phyloP scores from a whole-genome alignment of 1,140 invertebrate species.

The Pachyrhynchus sulphureomaculatus region DNA sequence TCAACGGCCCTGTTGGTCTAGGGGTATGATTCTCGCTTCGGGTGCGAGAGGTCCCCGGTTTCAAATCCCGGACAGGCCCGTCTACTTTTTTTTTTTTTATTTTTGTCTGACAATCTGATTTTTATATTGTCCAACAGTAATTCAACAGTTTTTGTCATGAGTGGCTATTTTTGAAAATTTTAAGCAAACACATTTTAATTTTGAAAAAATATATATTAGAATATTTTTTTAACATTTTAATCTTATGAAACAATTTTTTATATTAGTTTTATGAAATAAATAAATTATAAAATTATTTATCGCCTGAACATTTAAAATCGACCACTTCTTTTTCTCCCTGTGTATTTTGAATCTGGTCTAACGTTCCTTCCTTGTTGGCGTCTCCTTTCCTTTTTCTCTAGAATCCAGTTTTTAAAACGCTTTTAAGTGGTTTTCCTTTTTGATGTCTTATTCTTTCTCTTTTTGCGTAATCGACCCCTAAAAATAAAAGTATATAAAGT shows the following conservation, averaged over 20 bases:
- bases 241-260: too few relatives aligned
- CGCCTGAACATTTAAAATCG: slow-evolving; percentile 64
- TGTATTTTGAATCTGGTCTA: slow-evolving; percentile 77
- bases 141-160: too few relatives aligned
- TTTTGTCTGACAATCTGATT: too few relatives aligned
- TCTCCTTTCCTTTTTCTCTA: slow-evolving; percentile 82
- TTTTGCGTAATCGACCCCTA: slow-evolving; percentile 57
- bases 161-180: too few relatives aligned
- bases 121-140: too few relatives aligned
- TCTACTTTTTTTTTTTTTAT: too few relatives aligned
- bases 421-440: slow-evolving; percentile 75
- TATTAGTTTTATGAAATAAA: too few relatives aligned
- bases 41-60: slow-evolving; percentile 89
- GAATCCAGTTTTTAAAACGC: slow-evolving; percentile 83
- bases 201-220: too few relatives aligned
- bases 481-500: slow-evolving; percentile 14
- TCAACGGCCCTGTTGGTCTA: slow-evolving; percentile 80
- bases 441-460: slow-evolving; percentile 63
- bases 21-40: slow-evolving; percentile 89
- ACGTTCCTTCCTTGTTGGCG: slow-evolving; percentile 83
- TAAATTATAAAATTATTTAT: too few relatives aligned
- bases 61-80: slow-evolving; percentile 81
- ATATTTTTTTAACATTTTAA: too few relatives aligned
- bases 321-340: slow-evolving; percentile 76
- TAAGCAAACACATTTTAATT: too few relatives aligned